Base-by-base conservation (phyloP, 2,113 vertebrate species). In the Empidonax traillii region DNA sequence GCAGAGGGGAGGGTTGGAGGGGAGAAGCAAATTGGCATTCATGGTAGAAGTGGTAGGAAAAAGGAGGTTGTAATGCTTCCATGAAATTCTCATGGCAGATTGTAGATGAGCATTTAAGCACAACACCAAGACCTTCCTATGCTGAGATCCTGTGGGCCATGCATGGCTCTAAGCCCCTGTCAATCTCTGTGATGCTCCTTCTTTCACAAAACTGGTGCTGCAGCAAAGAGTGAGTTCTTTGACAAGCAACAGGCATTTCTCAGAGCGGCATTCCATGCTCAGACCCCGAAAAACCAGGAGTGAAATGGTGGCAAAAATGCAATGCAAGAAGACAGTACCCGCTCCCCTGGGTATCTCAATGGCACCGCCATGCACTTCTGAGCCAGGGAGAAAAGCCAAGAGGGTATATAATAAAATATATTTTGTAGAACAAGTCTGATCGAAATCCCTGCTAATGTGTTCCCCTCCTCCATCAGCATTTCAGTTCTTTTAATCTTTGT, bases 381-480 rank as follows among this genome's bases (percentile, higher is more conserved):
- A 94, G 86, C 43, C 16, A 53, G 43, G 35, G 46, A 74, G 51
- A 89, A 52, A 89, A 87, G 22, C 52, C 89, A 94, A 47, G 37
- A 76, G 28, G 17, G 37, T 58, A 73, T 9, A 27, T 37, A 83
- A 74, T 41, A 81, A 90, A 85, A 90, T n/a, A 22, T 12, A 72
- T 88, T 94, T 80, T 89, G 55, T 28, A 80, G 65, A 94, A 81
- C 55, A 74, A 69, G 37, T 56, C 39, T 69, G 51, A 85, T 87
- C n/a, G 75, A 96, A 84, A 87, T 37, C 35, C 68, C 43, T 1
- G 1, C 14, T 81, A 67, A 77, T 27, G 33, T 39, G 14, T 63
- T 92, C 55, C 25, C 25, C 25, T 27, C 25, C n/a, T 10, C 8
- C 16, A 59, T 66, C 37, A 63, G 39, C 15, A 31, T 58, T 77